Evolutionary conservation across 1,140 invertebrate genomes (phyloP), one percentile per base, ranked within the genome.

Genomic region (Drosophila pectinifera): DNA sequence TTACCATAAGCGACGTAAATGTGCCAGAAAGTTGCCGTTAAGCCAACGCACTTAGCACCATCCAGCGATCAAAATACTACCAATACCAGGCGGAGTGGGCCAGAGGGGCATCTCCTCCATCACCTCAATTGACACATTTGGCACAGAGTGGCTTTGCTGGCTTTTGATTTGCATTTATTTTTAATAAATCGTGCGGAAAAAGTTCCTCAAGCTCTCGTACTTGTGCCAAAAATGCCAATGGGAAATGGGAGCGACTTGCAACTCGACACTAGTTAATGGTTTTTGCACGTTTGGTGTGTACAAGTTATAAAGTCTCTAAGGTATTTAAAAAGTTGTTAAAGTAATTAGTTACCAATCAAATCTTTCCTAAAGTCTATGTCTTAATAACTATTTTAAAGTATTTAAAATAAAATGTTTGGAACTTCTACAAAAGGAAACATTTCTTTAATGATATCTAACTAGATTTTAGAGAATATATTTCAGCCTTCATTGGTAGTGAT

Each of bases 91-190:
- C 16, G 11, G 43, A 57, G 22, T 18, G 20, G 14, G 31, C 20
- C 16, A 43, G 53, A 61, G 78, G 62, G 41, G 18, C 26, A n/a
- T 46, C 41, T 39, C 43, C 36, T 41, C 31, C n/a, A n/a, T n/a
- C n/a, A n/a, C n/a, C 22, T 8, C 64, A 68, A 82, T 75, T 82
- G 80, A 83, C 81, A 80, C 80, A 83, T 73, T 84, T 83, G 80
- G 80, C 80, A 80, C 69, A 72, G 45, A 34, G 36, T 57, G 48
- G 28, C 28, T 13, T 31, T 31, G 24, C 26, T 18, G 49, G 43
- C 53, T 51, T 45, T 48, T 55, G 24, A 69, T 70, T 70, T 70
- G 63, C 67, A 70, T 70, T 56, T 70, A 68, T 41, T 70, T 70
- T 70, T 70, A 68, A 65, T 68, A 68, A 68, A 65, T 53, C 22